Conservation (phyloP, 2,888 invertebrate genomes). For the Pediacus dermestoides region DNA sequence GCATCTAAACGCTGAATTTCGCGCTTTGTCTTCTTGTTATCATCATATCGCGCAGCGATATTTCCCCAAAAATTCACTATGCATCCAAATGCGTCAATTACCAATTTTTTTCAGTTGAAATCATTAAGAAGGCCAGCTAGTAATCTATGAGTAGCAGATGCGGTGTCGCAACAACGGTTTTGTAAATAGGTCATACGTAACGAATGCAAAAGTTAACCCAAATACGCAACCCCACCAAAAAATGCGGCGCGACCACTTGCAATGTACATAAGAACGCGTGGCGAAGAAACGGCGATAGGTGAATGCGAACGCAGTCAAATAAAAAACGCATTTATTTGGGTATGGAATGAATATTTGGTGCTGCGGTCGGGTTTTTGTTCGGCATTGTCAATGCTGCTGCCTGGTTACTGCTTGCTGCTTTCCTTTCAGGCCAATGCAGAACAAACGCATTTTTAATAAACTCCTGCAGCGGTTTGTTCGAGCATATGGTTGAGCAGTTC, state of each 20-base stretch:
- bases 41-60: too few relatives aligned
- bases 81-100: too few relatives aligned
- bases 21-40: too few relatives aligned
- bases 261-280: slow-evolving; percentile 1
- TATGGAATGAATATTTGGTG: not conserved
- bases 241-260: slow-evolving; percentile 16
- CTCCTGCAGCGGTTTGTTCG: too few relatives aligned
- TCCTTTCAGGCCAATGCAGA: too few relatives aligned
- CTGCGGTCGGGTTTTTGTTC: too few relatives aligned
- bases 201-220: slow-evolving; percentile 39
- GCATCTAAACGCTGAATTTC: too few relatives aligned
- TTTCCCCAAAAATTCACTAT: too few relatives aligned
- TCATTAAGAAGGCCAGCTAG: slow-evolving; percentile 13
- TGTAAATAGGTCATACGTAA: slow-evolving; percentile 34
- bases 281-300: not conserved
- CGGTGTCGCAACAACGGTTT: slow-evolving; percentile 12
- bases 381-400: not conserved
- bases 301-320: not conserved
- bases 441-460: slow-evolving; percentile 2
- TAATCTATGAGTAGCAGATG: slow-evolving; percentile 9
- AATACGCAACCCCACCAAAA: slow-evolving; percentile 30
- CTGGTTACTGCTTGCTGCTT: too few relatives aligned
- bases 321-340: not conserved
- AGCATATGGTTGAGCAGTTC: too few relatives aligned
- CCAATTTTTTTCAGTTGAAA: too few relatives aligned